Percentiles rank a stretch among this genome's conserved stretches.
phyloP scores from a whole-genome alignment of 2,888 invertebrate species.

The Zeuzera pyrina region DNA sequence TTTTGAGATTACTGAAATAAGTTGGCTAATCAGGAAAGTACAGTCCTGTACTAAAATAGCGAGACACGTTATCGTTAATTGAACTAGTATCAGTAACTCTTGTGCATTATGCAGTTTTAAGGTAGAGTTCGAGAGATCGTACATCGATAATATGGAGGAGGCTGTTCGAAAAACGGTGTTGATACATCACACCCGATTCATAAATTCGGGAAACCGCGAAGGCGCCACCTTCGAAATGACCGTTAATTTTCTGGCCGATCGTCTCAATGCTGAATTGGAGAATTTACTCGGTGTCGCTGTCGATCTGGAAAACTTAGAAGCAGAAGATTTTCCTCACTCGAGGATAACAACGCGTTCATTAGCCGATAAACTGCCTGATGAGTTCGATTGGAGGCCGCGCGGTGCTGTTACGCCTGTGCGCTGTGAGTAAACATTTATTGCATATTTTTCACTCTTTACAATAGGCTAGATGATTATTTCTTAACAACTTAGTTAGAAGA shows the following conservation, averaged over 20 bases:
- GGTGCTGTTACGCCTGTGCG: constrained; percentile 51
- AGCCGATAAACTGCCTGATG: constrained; percentile 30
- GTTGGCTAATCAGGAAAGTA: too few species aligned
- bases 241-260: constrained; percentile 41
- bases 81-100: background rate
- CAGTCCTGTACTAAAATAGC: too few species aligned
- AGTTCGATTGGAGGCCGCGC: constrained; percentile 49
- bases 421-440: constrained; percentile 28
- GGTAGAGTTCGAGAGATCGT: constrained; percentile 28
- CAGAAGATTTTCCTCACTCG: constrained; percentile 36
- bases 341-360: constrained; percentile 22
- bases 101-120: constrained; percentile 29
- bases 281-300: constrained; percentile 28
- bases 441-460: too few species aligned
- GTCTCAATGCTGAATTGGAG: constrained; percentile 36
- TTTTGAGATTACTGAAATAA: too few species aligned
- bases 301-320: constrained; percentile 14
- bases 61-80: too few species aligned
- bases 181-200: constrained; percentile 37
- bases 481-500: too few species aligned
- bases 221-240: constrained; percentile 38
- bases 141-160: constrained; percentile 39
- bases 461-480: background rate
- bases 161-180: constrained; percentile 46
- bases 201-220: constrained; percentile 43